Base-by-base conservation (phyloP, 2,888 invertebrate genomes). In the Cephus pulcher region DNA sequence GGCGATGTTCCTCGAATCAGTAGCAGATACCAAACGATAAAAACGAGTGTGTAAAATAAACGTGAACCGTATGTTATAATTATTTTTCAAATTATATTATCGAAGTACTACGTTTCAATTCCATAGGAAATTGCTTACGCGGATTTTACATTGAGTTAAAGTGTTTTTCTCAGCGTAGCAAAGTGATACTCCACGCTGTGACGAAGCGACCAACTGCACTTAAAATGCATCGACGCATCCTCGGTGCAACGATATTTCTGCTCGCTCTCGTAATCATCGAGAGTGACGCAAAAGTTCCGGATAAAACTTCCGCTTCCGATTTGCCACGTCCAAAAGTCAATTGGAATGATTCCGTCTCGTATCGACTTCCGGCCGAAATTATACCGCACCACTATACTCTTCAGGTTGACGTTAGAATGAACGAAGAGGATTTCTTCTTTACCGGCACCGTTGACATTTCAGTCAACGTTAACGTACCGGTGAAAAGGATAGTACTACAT, bases 301-400 rank as follows among this genome's bases (percentile, higher is more conserved):
- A 23, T 15, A 9, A 56, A 0, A 56, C 9, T 56, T 23, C 9
- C 9, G 56, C 56, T 23, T 56, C 9, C 23, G 56, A 56, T 9
- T 23, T 9, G 56, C 9, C 1, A 23, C 23, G 23, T 9, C 56
- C 56, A 56, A 56, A 56, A 56, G 23, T 2, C 23, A 23, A 56
- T 56, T 56, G 23, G 56, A 56, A 56, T 1, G 56, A 56, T 23
- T 0, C 56, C 9, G 23, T 56, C 56, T 56, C 56, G 23, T 94
- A 94, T 88, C 92, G 94, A 0, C 91, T 95, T 4, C 94, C 95
- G 0, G 92, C 91, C 4, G 92, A 92, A 34, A 92, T 94, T 0
- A 84, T 87, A 23, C 95, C 95, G 0, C 90, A 91, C 0, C 92
- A 92, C 79, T 95, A 95, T 86, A 93, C 93, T 76, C 91, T 95